Percentiles rank a stretch among this genome's conserved stretches.
phyloP scores from a whole-genome alignment of 2,888 invertebrate species.

The Microctonus aethiopoides region DNA sequence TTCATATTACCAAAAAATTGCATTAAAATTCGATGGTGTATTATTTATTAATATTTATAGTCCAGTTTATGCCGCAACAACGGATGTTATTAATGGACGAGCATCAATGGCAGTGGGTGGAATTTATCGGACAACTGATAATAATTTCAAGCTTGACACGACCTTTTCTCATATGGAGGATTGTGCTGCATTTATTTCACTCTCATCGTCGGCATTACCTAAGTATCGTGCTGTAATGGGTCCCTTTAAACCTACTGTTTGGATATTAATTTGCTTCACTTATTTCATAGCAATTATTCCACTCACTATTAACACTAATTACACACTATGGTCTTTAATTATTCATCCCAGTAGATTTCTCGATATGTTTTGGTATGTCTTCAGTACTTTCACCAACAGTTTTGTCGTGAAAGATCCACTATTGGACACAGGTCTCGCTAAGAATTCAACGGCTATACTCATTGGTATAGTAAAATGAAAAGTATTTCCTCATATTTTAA shows the following conservation, averaged over 20 bases:
- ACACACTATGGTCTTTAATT: slow-evolving; percentile 76
- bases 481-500: not conserved
- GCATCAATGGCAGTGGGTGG: slow-evolving; percentile 80
- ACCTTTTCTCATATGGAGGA: slow-evolving; percentile 77
- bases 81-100: slow-evolving; percentile 69
- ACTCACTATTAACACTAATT: slow-evolving; percentile 77
- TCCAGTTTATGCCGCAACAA: slow-evolving; percentile 72
- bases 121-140: slow-evolving; percentile 74
- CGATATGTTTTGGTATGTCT: slow-evolving; percentile 90
- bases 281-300: slow-evolving; percentile 82
- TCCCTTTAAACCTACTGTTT: slow-evolving; percentile 85
- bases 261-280: slow-evolving; percentile 78
- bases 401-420: slow-evolving; percentile 70
- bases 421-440: slow-evolving; percentile 75
- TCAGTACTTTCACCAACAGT: slow-evolving; percentile 86
- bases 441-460: slow-evolving; percentile 77
- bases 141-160: slow-evolving; percentile 70
- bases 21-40: not conserved
- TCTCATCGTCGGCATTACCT: slow-evolving; percentile 82
- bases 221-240: slow-evolving; percentile 87
- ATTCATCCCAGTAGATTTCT: slow-evolving; percentile 79
- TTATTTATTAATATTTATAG: slow-evolving; percentile 61
- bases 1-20: no score
- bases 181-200: slow-evolving; percentile 81
- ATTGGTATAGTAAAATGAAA: slow-evolving; percentile 70